These are phyloP conservation scores for Trichoplusia ni DNA, from an alignment of 1,140 invertebrate genomes.

Conservation along the genomic window DNA sequence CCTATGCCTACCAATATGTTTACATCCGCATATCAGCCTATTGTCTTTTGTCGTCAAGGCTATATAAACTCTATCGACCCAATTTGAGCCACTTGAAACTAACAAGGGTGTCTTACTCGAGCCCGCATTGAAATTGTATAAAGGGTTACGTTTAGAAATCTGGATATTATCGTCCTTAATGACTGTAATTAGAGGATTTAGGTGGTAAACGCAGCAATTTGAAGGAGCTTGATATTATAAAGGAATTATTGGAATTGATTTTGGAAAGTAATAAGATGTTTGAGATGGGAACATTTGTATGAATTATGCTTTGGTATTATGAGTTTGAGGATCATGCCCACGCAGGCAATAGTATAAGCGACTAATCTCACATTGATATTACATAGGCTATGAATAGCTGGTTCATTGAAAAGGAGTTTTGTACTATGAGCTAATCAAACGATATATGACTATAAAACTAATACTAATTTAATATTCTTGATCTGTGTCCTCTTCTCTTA, in stretches of 20 bases:
- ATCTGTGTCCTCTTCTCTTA: too few species aligned
- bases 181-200: conserved; percentile 3
- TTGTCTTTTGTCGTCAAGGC: conserved; percentile 11
- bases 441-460: too few species aligned
- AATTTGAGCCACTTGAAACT: conserved; percentile 43
- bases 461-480: too few species aligned
- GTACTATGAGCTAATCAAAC: too few species aligned
- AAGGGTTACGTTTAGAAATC: not conserved
- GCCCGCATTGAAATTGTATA: conserved; percentile 12
- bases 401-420: too few species aligned
- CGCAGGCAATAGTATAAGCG: too few species aligned
- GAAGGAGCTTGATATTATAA: not conserved
- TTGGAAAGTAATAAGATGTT: not conserved
- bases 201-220: not conserved
- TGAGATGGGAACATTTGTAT: too few species aligned
- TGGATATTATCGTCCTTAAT: conserved; percentile 16
- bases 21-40: not conserved
- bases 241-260: not conserved
- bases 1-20: not conserved
- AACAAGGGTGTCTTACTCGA: conserved; percentile 34
- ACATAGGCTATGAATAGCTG: too few species aligned
- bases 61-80: conserved; percentile 36
- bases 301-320: too few species aligned
- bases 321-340: too few species aligned
- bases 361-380: too few species aligned